These are phyloP conservation scores for Epinephelus malabaricus DNA, from an alignment of 2,797 vertebrate species.

Conservation along the genomic window DNA sequence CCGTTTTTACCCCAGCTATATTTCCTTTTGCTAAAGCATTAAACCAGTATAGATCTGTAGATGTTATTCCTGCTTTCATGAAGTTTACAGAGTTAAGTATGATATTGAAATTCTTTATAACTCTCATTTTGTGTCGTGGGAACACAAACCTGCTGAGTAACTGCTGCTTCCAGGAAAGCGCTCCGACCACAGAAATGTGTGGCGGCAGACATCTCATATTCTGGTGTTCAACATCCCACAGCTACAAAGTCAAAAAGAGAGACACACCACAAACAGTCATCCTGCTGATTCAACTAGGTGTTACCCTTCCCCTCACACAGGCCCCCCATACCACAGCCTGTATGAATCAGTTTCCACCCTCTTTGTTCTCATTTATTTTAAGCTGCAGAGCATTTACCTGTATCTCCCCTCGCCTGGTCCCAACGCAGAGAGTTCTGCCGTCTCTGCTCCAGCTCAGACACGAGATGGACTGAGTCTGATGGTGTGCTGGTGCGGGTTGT, in stretches of 20 bases:
- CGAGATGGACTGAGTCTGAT: slow-evolving; percentile 67
- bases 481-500: background rate
- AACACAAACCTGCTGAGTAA: slow-evolving; percentile 86
- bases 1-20: background rate
- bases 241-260: slow-evolving; percentile 69
- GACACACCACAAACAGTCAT: slow-evolving; percentile 46
- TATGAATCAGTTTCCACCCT: slow-evolving; percentile 6
- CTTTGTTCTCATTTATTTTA: background rate
- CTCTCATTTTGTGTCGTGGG: background rate
- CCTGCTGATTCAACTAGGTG: slow-evolving; percentile 21
- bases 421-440: slow-evolving; percentile 82
- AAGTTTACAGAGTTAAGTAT: background rate
- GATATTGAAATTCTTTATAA: background rate
- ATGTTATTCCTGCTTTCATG: background rate
- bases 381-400: slow-evolving; percentile 72
- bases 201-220: slow-evolving; percentile 79
- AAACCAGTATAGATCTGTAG: background rate
- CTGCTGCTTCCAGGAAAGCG: slow-evolving; percentile 87
- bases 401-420: slow-evolving; percentile 85
- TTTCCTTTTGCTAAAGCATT: background rate
- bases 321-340: background rate
- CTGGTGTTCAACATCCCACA: slow-evolving; percentile 87
- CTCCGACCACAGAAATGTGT: slow-evolving; percentile 83
- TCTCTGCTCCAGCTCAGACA: slow-evolving; percentile 86
- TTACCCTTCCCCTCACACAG: background rate